phyloP scores from a whole-genome alignment of 2,888 invertebrate species.

The Hypena proboscidalis region DNA sequence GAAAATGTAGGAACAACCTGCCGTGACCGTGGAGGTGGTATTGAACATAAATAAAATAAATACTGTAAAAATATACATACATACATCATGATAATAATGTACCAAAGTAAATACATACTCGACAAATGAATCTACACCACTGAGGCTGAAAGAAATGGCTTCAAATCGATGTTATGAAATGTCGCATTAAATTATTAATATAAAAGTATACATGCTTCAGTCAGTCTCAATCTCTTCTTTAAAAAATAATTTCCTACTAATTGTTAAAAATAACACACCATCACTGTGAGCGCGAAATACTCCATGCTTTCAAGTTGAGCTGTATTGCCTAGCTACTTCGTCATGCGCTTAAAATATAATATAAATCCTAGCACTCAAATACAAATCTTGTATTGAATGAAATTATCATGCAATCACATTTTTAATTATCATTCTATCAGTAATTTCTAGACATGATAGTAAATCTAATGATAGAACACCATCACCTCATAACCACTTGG shows the following conservation, averaged over 20 bases:
- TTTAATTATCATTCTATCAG: no score
- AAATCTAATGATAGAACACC: no score
- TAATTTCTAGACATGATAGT: no score
- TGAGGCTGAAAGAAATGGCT: conserved; percentile 37
- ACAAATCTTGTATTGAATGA: not conserved
- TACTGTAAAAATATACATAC: conserved; percentile 49
- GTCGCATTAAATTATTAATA: conserved; percentile 26
- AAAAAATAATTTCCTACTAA: conserved; percentile 22
- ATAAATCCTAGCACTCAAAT: not conserved
- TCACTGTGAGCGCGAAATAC: conserved; percentile 43
- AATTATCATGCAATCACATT: not conserved
- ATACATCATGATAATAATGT: conserved; percentile 9
- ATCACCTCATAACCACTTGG: no score
- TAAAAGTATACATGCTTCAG: conserved; percentile 68
- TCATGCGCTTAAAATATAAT: conserved; percentile 43
- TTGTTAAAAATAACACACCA: conserved; percentile 45
- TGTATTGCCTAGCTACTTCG: conserved; percentile 41
- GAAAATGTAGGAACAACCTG: conserved; percentile 67
- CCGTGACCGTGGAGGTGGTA: conserved; percentile 65
- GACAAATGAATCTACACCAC: conserved; percentile 35
- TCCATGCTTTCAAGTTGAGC: conserved; percentile 50
- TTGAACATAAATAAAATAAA: conserved; percentile 47
- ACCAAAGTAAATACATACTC: conserved; percentile 23
- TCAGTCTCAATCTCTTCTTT: conserved; percentile 56
- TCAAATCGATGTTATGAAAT: conserved; percentile 47